Evolutionary conservation across 2,797 vertebrate species (phyloP), one percentile per base, ranked within the genome.

Genomic region (Erethizon dorsatum): DNA sequence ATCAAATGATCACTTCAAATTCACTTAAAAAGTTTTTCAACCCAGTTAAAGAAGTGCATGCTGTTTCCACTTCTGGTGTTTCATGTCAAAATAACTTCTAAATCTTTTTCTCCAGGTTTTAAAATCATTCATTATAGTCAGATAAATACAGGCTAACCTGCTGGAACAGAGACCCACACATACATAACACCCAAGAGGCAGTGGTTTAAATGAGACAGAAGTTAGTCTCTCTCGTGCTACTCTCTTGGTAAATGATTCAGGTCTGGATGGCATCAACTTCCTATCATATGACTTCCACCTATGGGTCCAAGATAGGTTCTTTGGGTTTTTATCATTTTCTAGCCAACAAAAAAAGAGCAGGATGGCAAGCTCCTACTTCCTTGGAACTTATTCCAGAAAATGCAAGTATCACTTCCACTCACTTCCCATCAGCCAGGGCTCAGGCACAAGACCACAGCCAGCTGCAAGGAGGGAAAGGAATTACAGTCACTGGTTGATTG

Each of bases 1-100:
- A 78, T 63, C 54, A 89, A 52, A 91, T 7, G 75, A 88, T 33
- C 56, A 96, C 77, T 95, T 89, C 52, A 92, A 86, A 90, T 63
- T 77, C 65, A 77, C 33, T 52, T 88, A 20, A 77, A 93, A 63
- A 50, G 37, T 50, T 71, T 57, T 90, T 91, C 67, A 96, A 17
- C 8, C 41, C 9, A 87, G 52, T 63, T 82, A 28, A 37, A 73
- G 50, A 83, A 47, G 17, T 75, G 47, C 26, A 54, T 28, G 22
- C 63, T 33, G 57, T 41, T 94, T 92, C 52, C 1, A 75, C 37
- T 61, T 83, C 50, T 61, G 28, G 31, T 47, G 84, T 26, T 95
- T 92, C 33, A 17, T 26, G 82, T 67, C 65, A 37, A 75, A 13
- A 52, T 8, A 75, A 63, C 86, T 71, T 52, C 41, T 31, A 78